A percentile compares a stretch with the other conserved stretches of the same genome.
These are phyloP conservation scores for Arion vulgaris DNA, from an alignment of 1,140 invertebrate species.

Conservation along the genomic window DNA sequence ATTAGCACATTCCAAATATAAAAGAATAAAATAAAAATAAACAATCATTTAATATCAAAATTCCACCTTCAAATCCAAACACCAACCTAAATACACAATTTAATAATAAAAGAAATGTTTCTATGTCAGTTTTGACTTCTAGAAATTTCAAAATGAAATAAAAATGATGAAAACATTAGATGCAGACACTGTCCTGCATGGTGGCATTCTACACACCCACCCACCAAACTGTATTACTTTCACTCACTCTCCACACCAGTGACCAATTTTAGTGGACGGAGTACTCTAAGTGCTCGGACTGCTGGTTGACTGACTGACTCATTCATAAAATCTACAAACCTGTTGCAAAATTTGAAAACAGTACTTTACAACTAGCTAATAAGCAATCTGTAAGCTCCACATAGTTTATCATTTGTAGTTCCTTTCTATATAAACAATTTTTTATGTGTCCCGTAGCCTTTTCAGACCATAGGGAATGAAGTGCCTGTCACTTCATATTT, in stretches of 20 bases:
- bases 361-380: too few relatives aligned
- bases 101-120: background rate
- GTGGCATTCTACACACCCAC: background rate
- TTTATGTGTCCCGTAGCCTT: too few relatives aligned
- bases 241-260: conserved; percentile 99
- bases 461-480: too few relatives aligned
- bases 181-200: background rate
- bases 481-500: too few relatives aligned
- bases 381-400: too few relatives aligned
- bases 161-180: too few relatives aligned
- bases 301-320: conserved; percentile 46
- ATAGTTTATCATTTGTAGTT: too few relatives aligned
- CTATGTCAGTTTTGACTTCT: background rate
- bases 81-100: background rate
- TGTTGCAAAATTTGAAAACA: conserved; percentile 6
- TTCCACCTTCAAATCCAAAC: background rate
- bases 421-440: too few relatives aligned
- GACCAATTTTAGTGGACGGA: conserved; percentile 99
- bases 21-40: too few relatives aligned
- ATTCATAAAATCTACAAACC: conserved; percentile 31
- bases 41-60: too few relatives aligned
- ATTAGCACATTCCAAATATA: too few relatives aligned
- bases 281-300: conserved; percentile 80
- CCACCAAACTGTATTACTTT: background rate
- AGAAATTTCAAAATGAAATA: background rate